Base-by-base conservation (phyloP, 2,888 invertebrate genomes). In the Macropis europaea region DNA sequence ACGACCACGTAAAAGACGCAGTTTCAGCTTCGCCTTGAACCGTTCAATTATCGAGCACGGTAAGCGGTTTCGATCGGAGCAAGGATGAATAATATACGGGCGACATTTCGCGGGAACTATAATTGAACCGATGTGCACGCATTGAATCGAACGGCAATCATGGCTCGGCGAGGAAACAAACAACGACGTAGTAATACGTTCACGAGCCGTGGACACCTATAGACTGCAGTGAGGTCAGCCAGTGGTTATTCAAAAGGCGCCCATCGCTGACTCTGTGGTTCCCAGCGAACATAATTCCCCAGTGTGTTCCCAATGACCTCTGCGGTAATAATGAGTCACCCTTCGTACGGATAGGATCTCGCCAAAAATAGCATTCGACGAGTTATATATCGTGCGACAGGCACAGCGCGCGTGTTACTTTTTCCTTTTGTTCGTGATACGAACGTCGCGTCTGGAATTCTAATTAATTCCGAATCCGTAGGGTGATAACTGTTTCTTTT, bases 261-360 rank as follows among this genome's bases (percentile, higher is more conserved):
- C 42, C 48, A 56, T 47, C 56, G 56, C 9, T 32, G 57, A 42
- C 28, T 45, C 50, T 53, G 52, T 66, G 69, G 61, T 75, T 72
- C 64, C 32, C 69, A 17, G 32, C 52, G 61, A 61, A 57, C 70
- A 59, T 30, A 61, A 61, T 77, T 75, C 71, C 61, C 36, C 38
- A 24, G 30, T 56, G 47, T 54, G 40, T 47, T 42, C 68, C 45
- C 42, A 38, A 26, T 42, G 77, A 74, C 68, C 75, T 66, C 60
- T 66, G 68, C 63, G 73, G 68, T 70, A 78, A 76, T 79, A 80
- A 76, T 68, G 80, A 82, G 67, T 79, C 75, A 73, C 47, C 66
- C 48, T 53, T 56, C 32, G 61, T 54, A 56, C 43, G 72, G 60
- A 69, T 42, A 73, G 67, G 73, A 75, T 74, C 70, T 61, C 53